Conservation (phyloP, 2,888 invertebrate species). For the Neoascia interrupta region DNA sequence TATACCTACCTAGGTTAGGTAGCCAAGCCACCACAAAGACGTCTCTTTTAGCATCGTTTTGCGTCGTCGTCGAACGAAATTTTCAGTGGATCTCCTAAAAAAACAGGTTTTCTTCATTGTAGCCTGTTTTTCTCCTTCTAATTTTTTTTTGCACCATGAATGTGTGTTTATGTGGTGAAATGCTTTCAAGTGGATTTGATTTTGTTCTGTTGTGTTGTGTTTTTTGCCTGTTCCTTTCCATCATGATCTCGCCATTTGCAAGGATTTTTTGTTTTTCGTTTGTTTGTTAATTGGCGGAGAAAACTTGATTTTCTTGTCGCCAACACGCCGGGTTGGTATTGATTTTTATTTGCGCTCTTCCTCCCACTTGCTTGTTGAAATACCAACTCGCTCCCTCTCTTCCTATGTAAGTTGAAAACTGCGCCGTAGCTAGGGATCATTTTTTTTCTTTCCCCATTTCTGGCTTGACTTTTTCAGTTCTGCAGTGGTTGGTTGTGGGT, state of each 20-base stretch:
- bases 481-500: not conserved
- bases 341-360: constrained; percentile 33
- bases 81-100: constrained; percentile 53
- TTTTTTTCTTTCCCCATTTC: constrained; percentile 44
- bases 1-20: constrained; percentile 10
- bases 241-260: constrained; percentile 40
- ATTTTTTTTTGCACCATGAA: constrained; percentile 34
- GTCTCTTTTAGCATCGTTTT: constrained; percentile 26
- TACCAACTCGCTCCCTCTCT: not conserved
- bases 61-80: constrained; percentile 60
- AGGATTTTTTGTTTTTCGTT: constrained; percentile 3
- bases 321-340: constrained; percentile 30
- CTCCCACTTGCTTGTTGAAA: not conserved
- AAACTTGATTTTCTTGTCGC: constrained; percentile 42
- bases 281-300: not conserved
- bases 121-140: constrained; percentile 29
- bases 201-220: constrained; percentile 3
- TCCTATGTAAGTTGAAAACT: constrained; percentile 15
- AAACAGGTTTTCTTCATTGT: constrained; percentile 51
- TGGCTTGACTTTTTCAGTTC: not conserved
- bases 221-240: constrained; percentile 27
- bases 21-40: not conserved
- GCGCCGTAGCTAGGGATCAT: constrained; percentile 64
- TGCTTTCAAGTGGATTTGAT: constrained; percentile 57
- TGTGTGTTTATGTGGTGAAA: constrained; percentile 48